Evolutionary conservation across 2,888 invertebrate genomes (phyloP), one percentile per base, ranked within the genome.

Genomic region (Eupsilia transversa): DNA sequence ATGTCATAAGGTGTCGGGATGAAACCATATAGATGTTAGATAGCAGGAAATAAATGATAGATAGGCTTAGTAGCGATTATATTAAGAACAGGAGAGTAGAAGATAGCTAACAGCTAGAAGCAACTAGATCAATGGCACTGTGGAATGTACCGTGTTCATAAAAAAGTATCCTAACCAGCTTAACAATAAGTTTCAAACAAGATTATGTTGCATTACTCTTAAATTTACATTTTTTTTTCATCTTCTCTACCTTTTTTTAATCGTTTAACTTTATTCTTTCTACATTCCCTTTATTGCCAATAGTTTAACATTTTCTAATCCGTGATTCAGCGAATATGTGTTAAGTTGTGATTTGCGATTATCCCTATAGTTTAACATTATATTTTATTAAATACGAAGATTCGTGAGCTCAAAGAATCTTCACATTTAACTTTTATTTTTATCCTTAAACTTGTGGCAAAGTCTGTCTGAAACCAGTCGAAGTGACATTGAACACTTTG

Each of bases 301-400:
- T 93, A 92, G 82, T 92, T 94, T 86, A 85, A 86, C 82, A 90
- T 89, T 87, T 77, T 90, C 86, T 90, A 86, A 86, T 90, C 92
- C 89, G 93, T 94, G 96, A 95, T 92, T 89, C 94, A 89, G 93
- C 95, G 92, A 95, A 95, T 94, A 96, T 89, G 88, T 94, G 93
- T 94, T 95, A 96, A 96, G 94, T 96, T 96, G 96, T 96, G 96
- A 96, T 94, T 90, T 94, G 95, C 95, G 94, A 95, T 93, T 94
- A 91, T 92, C 94, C 94, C 94, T 95, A 96, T 93, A 92, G 89
- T 91, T 90, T 91, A 91, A 91, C 86, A 91, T 89, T 87, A 86
- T 82, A 83, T 86, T 83, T 76, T 86, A 89, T 94, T 92, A 95
- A 96, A 96, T 94, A 93, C 90, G 90, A 93, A 94, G 93, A 94